Percentiles rank a stretch among this genome's conserved stretches.
These are phyloP conservation scores for Syngnathus acus DNA, from an alignment of 2,797 vertebrate species.

Conservation along the genomic window DNA sequence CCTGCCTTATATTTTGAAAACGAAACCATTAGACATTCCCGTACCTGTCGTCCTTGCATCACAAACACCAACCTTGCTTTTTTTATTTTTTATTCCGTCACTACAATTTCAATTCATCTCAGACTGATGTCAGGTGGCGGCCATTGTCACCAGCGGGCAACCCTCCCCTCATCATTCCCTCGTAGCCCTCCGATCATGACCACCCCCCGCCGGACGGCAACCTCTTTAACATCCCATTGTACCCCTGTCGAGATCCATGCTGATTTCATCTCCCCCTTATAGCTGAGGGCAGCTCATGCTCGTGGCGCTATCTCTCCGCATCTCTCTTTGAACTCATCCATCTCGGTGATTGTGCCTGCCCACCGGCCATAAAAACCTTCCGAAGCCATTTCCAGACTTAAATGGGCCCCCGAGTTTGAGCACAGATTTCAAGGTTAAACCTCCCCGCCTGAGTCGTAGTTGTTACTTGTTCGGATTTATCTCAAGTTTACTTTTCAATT, in stretches of 20 bases:
- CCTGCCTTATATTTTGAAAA: too few species aligned
- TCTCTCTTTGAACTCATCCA: slow-evolving; percentile 38
- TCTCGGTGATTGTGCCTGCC: slow-evolving; percentile 35
- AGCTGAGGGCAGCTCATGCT: slow-evolving; percentile 34
- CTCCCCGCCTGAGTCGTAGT: slow-evolving; percentile 8
- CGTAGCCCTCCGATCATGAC: slow-evolving; percentile 17
- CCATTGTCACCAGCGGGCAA: slow-evolving; percentile 35
- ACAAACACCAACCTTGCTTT: neutral
- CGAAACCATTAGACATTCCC: too few species aligned
- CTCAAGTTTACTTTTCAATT: slow-evolving; percentile 11
- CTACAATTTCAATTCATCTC: neutral
- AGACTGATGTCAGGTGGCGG: slow-evolving; percentile 30
- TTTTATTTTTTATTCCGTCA: too few species aligned
- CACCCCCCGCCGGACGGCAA: slow-evolving; percentile 22
- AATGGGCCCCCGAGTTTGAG: slow-evolving; percentile 26
- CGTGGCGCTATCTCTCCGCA: slow-evolving; percentile 34
- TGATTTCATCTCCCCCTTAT: slow-evolving; percentile 39
- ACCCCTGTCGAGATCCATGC: slow-evolving; percentile 28
- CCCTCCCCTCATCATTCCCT: slow-evolving; percentile 21
- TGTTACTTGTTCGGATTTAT: slow-evolving; percentile 25
- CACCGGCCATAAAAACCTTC: slow-evolving; percentile 33
- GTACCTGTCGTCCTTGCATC: neutral
- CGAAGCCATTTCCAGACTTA: slow-evolving; percentile 31
- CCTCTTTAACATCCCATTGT: slow-evolving; percentile 28
- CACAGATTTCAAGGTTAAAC: slow-evolving; percentile 38